A percentile compares a stretch with the other conserved stretches of the same genome.
phyloP scores from a whole-genome alignment of 2,888 invertebrate species.

The Crocallis elinguaria region DNA sequence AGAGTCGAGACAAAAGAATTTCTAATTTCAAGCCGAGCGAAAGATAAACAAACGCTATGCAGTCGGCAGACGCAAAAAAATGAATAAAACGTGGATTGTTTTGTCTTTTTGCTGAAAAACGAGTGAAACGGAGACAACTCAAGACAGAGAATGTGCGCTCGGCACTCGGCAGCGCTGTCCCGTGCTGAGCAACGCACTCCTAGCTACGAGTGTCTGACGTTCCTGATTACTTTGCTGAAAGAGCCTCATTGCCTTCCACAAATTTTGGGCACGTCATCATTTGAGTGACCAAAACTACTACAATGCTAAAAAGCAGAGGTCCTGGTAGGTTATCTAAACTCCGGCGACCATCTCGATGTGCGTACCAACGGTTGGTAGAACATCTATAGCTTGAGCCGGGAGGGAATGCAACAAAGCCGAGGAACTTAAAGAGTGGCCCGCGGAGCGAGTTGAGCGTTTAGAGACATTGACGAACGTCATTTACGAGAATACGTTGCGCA shows the following conservation, averaged over 20 bases:
- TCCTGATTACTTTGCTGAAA: not conserved
- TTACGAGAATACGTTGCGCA: not conserved
- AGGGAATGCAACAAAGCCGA: not conserved
- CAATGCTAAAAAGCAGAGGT: too few relatives aligned
- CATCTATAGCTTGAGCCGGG: not conserved
- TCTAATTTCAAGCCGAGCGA: conserved; percentile 72
- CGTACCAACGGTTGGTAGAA: not conserved
- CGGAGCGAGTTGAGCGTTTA: not conserved
- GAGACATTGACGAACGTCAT: not conserved
- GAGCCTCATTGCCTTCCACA: too few relatives aligned
- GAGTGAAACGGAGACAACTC: conserved; percentile 40
- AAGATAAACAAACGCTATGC: conserved; percentile 72
- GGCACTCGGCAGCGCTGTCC: too few relatives aligned
- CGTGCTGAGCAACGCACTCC: too few relatives aligned
- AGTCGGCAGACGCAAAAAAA: conserved; percentile 61
- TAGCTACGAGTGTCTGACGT: too few relatives aligned
- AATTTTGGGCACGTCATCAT: too few relatives aligned
- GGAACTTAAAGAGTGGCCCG: not conserved
- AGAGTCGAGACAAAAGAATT: conserved; percentile 74
- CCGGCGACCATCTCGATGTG: too few relatives aligned
- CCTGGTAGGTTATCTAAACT: too few relatives aligned
- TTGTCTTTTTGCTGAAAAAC: conserved; percentile 58
- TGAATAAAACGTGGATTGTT: conserved; percentile 60
- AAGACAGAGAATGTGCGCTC: conserved; percentile 28
- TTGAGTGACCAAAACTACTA: too few relatives aligned